Conservation (phyloP, 64 coral and sea anemone genomes). For the Orbicella faveolata region DNA sequence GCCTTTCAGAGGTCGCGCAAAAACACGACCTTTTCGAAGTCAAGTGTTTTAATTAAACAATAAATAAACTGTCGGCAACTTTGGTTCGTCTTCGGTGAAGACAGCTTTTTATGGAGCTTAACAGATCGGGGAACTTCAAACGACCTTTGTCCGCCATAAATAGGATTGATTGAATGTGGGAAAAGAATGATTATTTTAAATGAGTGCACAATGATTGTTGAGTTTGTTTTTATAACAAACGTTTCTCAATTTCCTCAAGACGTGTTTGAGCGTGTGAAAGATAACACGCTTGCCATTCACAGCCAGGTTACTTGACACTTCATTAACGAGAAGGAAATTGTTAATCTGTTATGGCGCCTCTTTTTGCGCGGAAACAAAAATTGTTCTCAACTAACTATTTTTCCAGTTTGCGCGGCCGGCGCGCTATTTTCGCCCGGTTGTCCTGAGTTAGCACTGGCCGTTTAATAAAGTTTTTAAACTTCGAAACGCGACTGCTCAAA, state of each 20-base stretch:
- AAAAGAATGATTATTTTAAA: conserved; percentile 18
- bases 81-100: conserved; percentile 26
- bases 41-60: conserved; percentile 56
- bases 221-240: conserved; percentile 23
- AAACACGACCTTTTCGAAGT: conserved; percentile 47
- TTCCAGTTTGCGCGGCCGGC: no score
- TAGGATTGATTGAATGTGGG: conserved; percentile 20
- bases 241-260: conserved; percentile 24
- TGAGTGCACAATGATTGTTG: neutral
- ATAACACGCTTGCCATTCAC: conserved; percentile 3
- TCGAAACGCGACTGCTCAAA: no score
- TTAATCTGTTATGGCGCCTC: neutral
- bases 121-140: conserved; percentile 49
- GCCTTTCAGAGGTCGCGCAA: conserved; percentile 9
- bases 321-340: neutral
- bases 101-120: conserved; percentile 44
- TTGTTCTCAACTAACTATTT: no score
- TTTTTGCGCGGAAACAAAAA: no score
- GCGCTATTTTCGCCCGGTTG: no score
- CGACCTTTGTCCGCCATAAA: conserved; percentile 23
- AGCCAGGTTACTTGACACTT: conserved; percentile 13
- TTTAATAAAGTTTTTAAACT: no score
- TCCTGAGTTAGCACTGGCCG: no score
- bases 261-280: conserved; percentile 28
- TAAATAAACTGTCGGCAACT: conserved; percentile 55